Evolutionary conservation across 2,797 vertebrate genomes (phyloP), one percentile per base, ranked within the genome.

Genomic region (Bradypodion ventrale): DNA sequence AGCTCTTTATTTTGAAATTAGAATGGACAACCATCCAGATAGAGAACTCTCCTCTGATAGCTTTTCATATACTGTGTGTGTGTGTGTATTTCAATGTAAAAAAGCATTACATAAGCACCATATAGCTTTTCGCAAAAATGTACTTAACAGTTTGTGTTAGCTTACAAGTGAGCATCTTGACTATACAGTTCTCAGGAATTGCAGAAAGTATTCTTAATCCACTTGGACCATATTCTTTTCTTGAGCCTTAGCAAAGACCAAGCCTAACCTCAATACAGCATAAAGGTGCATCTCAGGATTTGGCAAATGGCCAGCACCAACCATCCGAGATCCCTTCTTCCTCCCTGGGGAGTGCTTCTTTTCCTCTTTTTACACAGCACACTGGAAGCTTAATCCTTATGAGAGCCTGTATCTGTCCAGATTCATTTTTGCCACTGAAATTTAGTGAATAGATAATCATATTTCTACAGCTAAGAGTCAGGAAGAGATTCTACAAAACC

Each of bases 351-450:
- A 59, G 78, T 70, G 52, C 52, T 79, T 75, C 83, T 78, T 68
- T 83, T 84, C 69, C 62, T 75, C 5, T 74, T 89, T 83, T 35
- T 74, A n/a, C 46, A 72, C 73, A 87, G 78, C 44, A 85, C 85
- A 80, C 63, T 84, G 79, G 86, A 75, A 87, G 82, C 12, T 83
- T 60, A 85, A 82, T 83, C 60, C 81, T 90, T 52, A 19, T 29
- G 68, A 88, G 21, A 87, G 77, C 6, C 70, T 90, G 35, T 86
- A 56, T 66, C 0, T 80, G 76, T 83, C 84, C 77, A 40, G 46
- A 23, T 62, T 83, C 52, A n/a, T 1, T 7, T n/a, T 73, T 85
- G 29, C 73, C 62, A 35, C 37, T 81, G 60, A 75, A 84, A 88
- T 60, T 70, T 60, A 85, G n/a, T 0, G 21, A 87, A 87, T 32